Evolutionary conservation across 2,888 invertebrate genomes (phyloP).

Genomic region (Callinectes sapidus): DNA sequence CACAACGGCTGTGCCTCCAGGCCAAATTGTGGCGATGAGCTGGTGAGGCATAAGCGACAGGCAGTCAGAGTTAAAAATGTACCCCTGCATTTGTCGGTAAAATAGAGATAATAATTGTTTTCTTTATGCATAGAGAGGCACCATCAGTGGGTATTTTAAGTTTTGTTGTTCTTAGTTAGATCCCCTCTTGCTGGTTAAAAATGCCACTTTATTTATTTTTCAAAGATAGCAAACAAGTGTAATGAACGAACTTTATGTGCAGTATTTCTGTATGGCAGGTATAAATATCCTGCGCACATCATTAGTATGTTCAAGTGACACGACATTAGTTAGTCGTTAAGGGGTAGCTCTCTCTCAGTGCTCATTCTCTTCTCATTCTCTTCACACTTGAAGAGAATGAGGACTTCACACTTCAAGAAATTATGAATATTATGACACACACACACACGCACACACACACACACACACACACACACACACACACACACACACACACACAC

Average conservation of each 20-base stretch:
- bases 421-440: too few relatives aligned
- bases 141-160: too few relatives aligned
- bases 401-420: too few relatives aligned
- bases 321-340: not conserved
- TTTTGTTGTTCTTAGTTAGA: too few relatives aligned
- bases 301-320: not conserved
- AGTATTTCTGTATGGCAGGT: not conserved
- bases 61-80: not conserved
- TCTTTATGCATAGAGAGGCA: too few relatives aligned
- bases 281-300: not conserved
- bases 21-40: not conserved
- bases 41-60: not conserved
- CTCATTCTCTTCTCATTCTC: not conserved
- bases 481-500: too few relatives aligned
- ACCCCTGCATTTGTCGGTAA: not conserved
- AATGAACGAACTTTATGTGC: not conserved
- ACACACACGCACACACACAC: too few relatives aligned
- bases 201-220: too few relatives aligned
- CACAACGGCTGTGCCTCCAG: not conserved
- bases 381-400: not conserved
- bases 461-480: too few relatives aligned
- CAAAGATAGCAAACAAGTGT: too few relatives aligned
- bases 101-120: not conserved
- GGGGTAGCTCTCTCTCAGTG: not conserved
- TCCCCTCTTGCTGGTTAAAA: too few relatives aligned